phyloP scores from a whole-genome alignment of 2,797 vertebrate genomes.

The Scolopax bukidnonensis region DNA sequence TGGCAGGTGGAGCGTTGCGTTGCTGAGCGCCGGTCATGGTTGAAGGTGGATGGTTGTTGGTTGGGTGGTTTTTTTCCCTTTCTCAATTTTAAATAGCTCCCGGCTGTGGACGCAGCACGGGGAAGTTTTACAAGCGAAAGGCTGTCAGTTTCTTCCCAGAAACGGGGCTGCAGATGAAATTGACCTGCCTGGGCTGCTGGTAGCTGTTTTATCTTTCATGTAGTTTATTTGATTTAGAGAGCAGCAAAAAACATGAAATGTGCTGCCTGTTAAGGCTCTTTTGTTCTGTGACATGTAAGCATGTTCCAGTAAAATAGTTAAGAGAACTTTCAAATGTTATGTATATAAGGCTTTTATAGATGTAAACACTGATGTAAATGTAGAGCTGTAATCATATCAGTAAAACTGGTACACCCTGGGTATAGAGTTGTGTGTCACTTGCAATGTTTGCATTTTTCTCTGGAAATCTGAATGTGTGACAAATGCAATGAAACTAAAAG shows the following conservation, averaged over 20 bases:
- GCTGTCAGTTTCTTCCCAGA: neutral
- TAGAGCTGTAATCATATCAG: neutral
- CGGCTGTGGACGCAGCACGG: neutral
- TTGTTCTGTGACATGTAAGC: neutral
- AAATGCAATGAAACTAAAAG: neutral
- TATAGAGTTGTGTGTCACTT: neutral
- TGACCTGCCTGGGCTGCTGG: neutral
- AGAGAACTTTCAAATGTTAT: neutral
- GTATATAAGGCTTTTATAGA: neutral
- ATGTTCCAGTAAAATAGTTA: neutral
- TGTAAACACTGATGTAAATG: neutral
- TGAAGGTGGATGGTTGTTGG: neutral
- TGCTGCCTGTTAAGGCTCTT: neutral
- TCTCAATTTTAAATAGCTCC: neutral
- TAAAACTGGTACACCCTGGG: neutral
- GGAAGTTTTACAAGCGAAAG: neutral
- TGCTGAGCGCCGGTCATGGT: neutral
- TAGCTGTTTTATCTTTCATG: neutral
- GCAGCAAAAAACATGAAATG: neutral
- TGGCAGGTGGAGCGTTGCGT: constrained; percentile 7
- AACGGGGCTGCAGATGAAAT: neutral
- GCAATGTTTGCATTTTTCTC: neutral
- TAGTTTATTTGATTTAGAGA: neutral
- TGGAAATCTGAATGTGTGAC: neutral
- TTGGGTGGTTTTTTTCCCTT: neutral